Conservation (phyloP, 2,888 invertebrate genomes). For the Leucozona laternaria region DNA sequence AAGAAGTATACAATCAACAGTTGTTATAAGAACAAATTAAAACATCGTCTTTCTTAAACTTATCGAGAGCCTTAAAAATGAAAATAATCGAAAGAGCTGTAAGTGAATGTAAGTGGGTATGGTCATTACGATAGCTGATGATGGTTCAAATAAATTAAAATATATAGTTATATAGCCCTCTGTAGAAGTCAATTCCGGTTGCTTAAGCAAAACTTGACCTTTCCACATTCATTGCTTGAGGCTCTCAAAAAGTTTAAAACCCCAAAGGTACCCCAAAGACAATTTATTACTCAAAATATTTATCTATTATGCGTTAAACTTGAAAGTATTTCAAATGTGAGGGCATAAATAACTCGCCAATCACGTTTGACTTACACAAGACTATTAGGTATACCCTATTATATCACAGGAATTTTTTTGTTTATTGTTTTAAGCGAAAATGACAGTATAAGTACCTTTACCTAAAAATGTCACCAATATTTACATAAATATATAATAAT, state of each 20-base stretch:
- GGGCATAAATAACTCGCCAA: slow-evolving; percentile 30
- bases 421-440: slow-evolving; percentile 5
- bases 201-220: not conserved
- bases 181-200: not conserved
- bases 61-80: too few relatives aligned
- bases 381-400: slow-evolving; percentile 1
- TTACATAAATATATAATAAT: not conserved
- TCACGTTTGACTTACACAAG: not conserved
- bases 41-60: too few relatives aligned
- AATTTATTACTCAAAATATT: slow-evolving; percentile 3
- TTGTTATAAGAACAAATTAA: too few relatives aligned
- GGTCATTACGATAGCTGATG: not conserved
- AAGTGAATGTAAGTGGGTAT: not conserved
- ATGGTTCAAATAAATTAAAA: not conserved
- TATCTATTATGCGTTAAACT: slow-evolving; percentile 16
- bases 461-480: not conserved
- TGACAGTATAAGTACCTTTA: not conserved
- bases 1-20: too few relatives aligned
- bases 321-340: not conserved
- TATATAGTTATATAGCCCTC: not conserved
- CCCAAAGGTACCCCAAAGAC: not conserved
- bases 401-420: slow-evolving; percentile 1
- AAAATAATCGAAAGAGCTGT: too few relatives aligned
- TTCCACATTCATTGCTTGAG: slow-evolving; percentile 11
- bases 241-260: not conserved